Conservation (phyloP, 2,888 invertebrate genomes). For the Scaptomyza reducta region DNA sequence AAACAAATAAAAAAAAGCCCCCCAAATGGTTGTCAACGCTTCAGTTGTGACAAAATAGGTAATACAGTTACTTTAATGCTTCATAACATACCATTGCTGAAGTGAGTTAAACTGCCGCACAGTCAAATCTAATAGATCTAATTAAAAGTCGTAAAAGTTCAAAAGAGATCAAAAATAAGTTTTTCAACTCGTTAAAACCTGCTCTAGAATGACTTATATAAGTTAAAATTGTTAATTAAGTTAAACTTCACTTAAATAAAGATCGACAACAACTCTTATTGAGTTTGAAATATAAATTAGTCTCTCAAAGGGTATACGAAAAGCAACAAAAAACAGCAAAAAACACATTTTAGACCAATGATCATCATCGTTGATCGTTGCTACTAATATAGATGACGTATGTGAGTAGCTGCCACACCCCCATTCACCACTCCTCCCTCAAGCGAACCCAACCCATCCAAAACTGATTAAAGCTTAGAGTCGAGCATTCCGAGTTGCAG, state of each 20-base stretch:
- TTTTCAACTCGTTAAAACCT: neutral
- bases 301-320: neutral
- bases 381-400: conserved; percentile 48
- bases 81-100: neutral
- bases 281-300: no score
- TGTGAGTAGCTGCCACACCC: conserved; percentile 44
- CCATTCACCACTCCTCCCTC: conserved; percentile 4
- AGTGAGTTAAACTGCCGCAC: neutral
- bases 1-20: conserved; percentile 38
- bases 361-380: conserved; percentile 18
- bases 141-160: no score
- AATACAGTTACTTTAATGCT: neutral
- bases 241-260: neutral
- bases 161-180: neutral
- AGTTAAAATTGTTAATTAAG: neutral
- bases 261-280: no score
- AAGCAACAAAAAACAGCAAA: neutral
- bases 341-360: conserved; percentile 16
- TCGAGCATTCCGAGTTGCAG: conserved; percentile 1
- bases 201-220: neutral
- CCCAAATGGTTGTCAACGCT: conserved; percentile 55
- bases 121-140: neutral
- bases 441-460: conserved; percentile 8
- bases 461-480: conserved; percentile 9
- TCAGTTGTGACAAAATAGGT: conserved; percentile 30